Evolutionary conservation across 2,888 invertebrate genomes (phyloP).

Genomic region (Cataglyphis cursor): DNA sequence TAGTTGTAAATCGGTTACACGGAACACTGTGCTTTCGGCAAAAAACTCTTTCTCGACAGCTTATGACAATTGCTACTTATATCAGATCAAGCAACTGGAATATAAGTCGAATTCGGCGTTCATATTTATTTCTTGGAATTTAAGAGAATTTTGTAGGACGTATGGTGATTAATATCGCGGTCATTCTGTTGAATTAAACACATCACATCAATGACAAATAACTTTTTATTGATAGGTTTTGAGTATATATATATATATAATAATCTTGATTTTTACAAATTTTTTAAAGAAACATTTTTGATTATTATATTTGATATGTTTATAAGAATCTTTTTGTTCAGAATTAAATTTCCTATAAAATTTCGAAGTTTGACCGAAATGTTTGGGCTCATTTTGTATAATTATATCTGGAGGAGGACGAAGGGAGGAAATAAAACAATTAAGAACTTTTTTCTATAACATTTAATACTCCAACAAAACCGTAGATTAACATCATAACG

Average conservation of each 20-base stretch:
- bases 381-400: not conserved
- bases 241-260: no score
- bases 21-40: constrained; percentile 44
- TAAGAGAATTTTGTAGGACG: not conserved
- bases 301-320: no score
- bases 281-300: no score
- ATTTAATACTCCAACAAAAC: not conserved
- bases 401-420: not conserved
- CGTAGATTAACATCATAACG: not conserved
- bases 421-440: not conserved
- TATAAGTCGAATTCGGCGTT: not conserved
- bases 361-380: no score
- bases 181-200: not conserved
- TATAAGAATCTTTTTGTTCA: no score
- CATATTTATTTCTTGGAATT: not conserved
- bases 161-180: not conserved
- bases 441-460: not conserved
- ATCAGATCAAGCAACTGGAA: not conserved
- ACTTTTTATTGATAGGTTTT: not conserved
- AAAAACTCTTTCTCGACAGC: constrained; percentile 33
- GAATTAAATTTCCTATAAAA: no score
- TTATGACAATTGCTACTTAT: constrained; percentile 58
- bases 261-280: no score
- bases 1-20: constrained; percentile 64
- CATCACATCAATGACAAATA: not conserved